phyloP scores from a whole-genome alignment of 2,888 invertebrate genomes.

The Onchidella celtica region DNA sequence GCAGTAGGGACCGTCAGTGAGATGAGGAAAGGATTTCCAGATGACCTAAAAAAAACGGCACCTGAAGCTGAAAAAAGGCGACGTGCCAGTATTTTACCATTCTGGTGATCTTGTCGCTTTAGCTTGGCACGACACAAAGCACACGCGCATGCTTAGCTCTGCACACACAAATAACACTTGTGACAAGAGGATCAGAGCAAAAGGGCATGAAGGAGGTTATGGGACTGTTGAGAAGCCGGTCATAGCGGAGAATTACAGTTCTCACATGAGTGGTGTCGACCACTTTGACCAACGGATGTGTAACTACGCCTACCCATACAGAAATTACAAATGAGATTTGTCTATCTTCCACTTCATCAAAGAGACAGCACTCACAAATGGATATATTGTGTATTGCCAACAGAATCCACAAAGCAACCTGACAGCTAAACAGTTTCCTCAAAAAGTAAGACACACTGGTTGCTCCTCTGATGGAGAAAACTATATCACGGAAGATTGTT shows the following conservation, averaged over 20 bases:
- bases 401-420: background rate
- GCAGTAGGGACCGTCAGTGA: conserved; percentile 52
- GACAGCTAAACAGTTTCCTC: background rate
- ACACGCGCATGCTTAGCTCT: conserved; percentile 37
- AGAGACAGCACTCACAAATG: conserved; percentile 55
- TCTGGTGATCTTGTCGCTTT: conserved; percentile 50
- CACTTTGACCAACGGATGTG: conserved; percentile 44
- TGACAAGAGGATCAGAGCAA: conserved; percentile 30
- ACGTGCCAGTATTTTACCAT: conserved; percentile 56
- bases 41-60: conserved; percentile 36
- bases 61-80: conserved; percentile 49
- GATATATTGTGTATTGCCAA: conserved; percentile 51
- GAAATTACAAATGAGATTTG: conserved; percentile 49
- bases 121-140: conserved; percentile 58
- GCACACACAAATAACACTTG: conserved; percentile 29
- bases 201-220: conserved; percentile 19
- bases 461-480: background rate
- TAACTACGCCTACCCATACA: conserved; percentile 49
- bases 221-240: conserved; percentile 39
- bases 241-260: conserved; percentile 46
- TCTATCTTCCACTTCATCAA: conserved; percentile 45
- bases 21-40: conserved; percentile 51
- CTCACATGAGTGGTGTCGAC: conserved; percentile 54
- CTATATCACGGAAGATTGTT: too few relatives aligned
- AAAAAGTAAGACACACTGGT: background rate